A percentile compares a stretch with the other conserved stretches of the same genome.
phyloP scores from a whole-genome alignment of 2,888 invertebrate species.

The Cephonodes hylas region DNA sequence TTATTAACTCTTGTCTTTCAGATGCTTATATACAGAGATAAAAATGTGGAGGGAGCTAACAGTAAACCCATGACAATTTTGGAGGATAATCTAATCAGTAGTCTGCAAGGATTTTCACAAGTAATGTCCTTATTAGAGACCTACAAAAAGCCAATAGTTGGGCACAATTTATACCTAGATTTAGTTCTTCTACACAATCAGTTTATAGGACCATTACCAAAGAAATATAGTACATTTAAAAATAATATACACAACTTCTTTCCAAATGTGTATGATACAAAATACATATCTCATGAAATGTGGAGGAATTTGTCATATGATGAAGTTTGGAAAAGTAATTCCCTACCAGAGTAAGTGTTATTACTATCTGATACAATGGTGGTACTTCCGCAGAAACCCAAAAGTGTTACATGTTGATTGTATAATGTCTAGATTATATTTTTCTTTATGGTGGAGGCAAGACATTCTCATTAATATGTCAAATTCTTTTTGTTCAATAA shows the following conservation, averaged over 20 bases:
- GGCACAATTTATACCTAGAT: slow-evolving; percentile 88
- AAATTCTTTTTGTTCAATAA: too few species aligned
- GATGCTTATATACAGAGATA: slow-evolving; percentile 67
- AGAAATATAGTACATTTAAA: slow-evolving; percentile 84
- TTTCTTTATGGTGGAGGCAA: too few species aligned
- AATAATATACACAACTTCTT: slow-evolving; percentile 81
- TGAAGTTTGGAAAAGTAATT: slow-evolving; percentile 77
- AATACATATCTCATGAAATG: slow-evolving; percentile 83
- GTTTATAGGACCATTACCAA: slow-evolving; percentile 86
- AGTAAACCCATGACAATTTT: slow-evolving; percentile 58
- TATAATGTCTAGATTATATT: too few species aligned
- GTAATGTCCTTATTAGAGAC: slow-evolving; percentile 82
- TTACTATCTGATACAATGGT: too few species aligned
- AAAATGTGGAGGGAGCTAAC: slow-evolving; percentile 61
- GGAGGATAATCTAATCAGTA: slow-evolving; percentile 73
- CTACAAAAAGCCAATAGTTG: slow-evolving; percentile 86
- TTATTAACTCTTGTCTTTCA: slow-evolving; percentile 53
- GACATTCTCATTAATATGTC: too few species aligned
- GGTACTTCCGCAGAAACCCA: too few species aligned
- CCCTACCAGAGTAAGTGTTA: slow-evolving; percentile 69
- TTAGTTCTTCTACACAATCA: slow-evolving; percentile 85
- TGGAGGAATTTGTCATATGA: slow-evolving; percentile 58
- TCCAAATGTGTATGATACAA: slow-evolving; percentile 87
- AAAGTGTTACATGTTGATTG: too few species aligned
- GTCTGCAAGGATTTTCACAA: slow-evolving; percentile 84